Base-by-base conservation (phyloP, 2,113 vertebrate genomes). In the Platysternon megacephalum region DNA sequence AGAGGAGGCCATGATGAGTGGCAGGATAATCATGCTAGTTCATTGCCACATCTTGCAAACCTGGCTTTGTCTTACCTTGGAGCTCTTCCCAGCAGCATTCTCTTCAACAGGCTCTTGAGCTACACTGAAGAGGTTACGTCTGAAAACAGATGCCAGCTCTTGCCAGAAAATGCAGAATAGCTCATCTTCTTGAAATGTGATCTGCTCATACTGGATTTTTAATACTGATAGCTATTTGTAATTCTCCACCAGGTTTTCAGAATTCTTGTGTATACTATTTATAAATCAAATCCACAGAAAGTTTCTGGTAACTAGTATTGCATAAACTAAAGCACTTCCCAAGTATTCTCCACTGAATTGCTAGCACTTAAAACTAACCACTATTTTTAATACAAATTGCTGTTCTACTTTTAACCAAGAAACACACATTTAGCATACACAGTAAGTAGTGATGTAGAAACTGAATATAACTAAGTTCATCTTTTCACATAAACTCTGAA, bases 101-200 rank as follows among this genome's bases (percentile, higher is more conserved):
- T 94, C 85, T 96, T 96, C 94, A 88, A 96, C 84, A 95, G 88
- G 90, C 95, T 96, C 94, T 94, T 97, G 94, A 97, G 90, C 94
- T 94, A 86, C 88, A 84, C 88, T 95, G 93, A 97, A 94, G 97
- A 96, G 97, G 93, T 96, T 94, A 97, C 85, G 95, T 97, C 97
- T 97, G 97, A 97, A 97, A 97, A 97, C 94, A 97, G 96, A 97
- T 96, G 97, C 95, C 95, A 96, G 96, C 93, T 95, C 91, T 91
- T 97, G 96, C 97, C 96, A 97, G 95, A 90, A 96, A 96, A 97
- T 97, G 97, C 95, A 96, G 96, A 97, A 94, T 94, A 96, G 93
- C 94, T 96, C 68, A 83, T 95, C 85, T 87, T 93, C 89, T 96
- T 93, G 91, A 88, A 96, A 81, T 76, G 90, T 95, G 79, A 88